Conservation (phyloP, 1,140 invertebrate species). For the Magallana ariakensis region DNA sequence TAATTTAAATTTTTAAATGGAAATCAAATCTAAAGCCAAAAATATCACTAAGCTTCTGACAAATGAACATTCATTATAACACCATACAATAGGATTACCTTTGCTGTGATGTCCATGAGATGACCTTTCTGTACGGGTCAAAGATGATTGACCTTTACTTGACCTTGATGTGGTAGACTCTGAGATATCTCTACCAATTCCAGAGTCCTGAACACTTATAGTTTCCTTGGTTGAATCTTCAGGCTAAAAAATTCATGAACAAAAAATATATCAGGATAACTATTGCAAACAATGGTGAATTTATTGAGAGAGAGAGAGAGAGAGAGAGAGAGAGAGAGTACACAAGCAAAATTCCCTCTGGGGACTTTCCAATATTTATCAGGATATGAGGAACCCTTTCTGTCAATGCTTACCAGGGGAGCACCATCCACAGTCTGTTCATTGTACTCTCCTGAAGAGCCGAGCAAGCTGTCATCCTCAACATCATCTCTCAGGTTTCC, state of each 20-base stretch:
- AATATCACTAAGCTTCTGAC: too few species aligned
- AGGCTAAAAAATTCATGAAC: background rate
- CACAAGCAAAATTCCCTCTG: too few species aligned
- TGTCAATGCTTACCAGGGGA: background rate
- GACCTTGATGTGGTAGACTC: conserved; percentile 24
- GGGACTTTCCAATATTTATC: too few species aligned
- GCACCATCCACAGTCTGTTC: background rate
- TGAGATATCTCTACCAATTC: conserved; percentile 52
- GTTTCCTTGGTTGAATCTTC: conserved; percentile 26
- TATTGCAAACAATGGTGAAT: too few species aligned
- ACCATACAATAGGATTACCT: background rate
- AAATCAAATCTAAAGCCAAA: too few species aligned
- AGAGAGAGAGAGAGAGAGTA: too few species aligned
- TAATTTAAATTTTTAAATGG: too few species aligned
- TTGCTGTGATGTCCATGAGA: background rate
- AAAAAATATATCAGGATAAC: too few species aligned
- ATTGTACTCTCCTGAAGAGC: background rate
- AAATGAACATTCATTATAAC: too few species aligned
- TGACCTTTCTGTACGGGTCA: background rate
- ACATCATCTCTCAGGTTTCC: conserved; percentile 5
- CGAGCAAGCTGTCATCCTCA: conserved; percentile 28
- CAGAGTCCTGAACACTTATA: conserved; percentile 55
- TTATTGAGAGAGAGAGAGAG: too few species aligned
- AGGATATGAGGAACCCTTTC: too few species aligned
- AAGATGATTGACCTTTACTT: conserved; percentile 18